phyloP scores from a whole-genome alignment of 2,113 vertebrate genomes.

The Pongo pygmaeus region DNA sequence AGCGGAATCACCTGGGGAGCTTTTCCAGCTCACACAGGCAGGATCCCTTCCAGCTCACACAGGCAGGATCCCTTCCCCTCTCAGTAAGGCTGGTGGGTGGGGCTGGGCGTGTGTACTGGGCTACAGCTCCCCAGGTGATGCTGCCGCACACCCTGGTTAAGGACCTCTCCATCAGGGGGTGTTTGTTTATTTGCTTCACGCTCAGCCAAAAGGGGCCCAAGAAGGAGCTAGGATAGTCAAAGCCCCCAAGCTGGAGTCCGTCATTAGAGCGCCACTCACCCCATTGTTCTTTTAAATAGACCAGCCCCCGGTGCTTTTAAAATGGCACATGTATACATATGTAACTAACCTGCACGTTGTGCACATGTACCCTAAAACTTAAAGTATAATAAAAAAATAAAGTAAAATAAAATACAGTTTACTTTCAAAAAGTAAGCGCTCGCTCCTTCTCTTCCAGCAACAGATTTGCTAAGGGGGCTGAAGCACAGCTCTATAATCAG shows the following conservation, averaged over 20 bases:
- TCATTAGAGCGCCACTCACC: not conserved
- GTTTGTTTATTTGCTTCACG: not conserved
- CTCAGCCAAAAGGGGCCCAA: not conserved
- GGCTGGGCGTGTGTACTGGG: accelerated
- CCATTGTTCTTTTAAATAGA: not conserved
- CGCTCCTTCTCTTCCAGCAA: not conserved
- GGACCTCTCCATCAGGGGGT: not conserved
- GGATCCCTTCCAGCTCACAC: accelerated
- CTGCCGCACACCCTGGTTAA: accelerated
- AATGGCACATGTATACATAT: no score
- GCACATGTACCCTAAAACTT: no score
- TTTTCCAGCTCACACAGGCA: not conserved
- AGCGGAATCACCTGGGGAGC: no score
- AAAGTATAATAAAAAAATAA: no score
- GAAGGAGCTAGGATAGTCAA: not conserved
- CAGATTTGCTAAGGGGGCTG: not conserved
- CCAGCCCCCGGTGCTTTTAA: not conserved
- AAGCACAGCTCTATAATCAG: not conserved
- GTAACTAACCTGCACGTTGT: no score
- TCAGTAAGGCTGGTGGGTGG: accelerated
- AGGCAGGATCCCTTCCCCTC: accelerated
- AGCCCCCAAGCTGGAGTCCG: not conserved
- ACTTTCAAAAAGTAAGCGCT: not conserved
- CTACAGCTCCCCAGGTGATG: not conserved
- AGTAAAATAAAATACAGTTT: not conserved